These are phyloP conservation scores for Halcyon malimbica DNA, from an alignment of 2,113 vertebrate genomes.

Conservation along the genomic window DNA sequence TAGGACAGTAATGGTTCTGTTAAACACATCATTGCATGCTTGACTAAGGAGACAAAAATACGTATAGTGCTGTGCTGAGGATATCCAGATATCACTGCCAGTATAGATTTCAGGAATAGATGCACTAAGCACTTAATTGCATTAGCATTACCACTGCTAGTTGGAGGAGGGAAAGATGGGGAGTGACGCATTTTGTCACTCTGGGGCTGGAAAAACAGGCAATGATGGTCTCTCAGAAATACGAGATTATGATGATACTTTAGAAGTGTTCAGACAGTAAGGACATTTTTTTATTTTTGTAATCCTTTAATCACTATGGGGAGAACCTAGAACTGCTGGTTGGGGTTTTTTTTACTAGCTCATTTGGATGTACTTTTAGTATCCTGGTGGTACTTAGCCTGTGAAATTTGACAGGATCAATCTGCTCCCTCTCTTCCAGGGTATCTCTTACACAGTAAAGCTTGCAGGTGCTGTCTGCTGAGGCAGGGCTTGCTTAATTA, in stretches of 20 bases:
- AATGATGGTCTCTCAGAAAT: neutral
- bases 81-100: neutral
- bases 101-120: neutral
- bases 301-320: neutral
- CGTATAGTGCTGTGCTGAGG: neutral
- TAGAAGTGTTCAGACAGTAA: neutral
- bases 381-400: neutral
- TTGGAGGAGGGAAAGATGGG: neutral
- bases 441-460: neutral
- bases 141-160: neutral
- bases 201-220: neutral
- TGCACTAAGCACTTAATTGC: conserved; percentile 1
- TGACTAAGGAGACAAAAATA: neutral
- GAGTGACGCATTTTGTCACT: neutral
- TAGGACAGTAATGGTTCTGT: neutral
- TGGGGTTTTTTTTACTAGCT: neutral
- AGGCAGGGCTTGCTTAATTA: neutral
- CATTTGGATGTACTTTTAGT: neutral
- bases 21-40: neutral
- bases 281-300: neutral
- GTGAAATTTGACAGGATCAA: neutral
- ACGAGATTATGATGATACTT: neutral
- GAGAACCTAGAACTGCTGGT: neutral
- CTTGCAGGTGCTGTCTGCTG: neutral
- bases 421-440: neutral